Base-by-base conservation (phyloP, 1,140 invertebrate species). In the Varroa destructor region DNA sequence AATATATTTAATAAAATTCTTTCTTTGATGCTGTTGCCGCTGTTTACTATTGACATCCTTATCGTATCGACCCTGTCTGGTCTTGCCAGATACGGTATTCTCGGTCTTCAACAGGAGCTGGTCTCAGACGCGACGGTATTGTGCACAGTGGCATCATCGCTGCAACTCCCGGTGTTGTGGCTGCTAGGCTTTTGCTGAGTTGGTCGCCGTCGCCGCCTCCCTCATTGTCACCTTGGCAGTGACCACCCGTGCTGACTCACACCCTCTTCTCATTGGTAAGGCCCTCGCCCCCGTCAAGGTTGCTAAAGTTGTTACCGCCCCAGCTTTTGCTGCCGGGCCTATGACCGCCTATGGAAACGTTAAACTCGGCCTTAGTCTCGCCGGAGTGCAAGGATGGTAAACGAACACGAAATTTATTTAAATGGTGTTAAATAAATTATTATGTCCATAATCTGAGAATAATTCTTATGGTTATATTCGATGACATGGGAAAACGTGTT, bases 221-320 rank as follows among this genome's bases (percentile, higher is more conserved):
- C 14, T 67, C 37, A 67, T 67, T 8, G 61, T 37, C 61, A 37
- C 12, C 61, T 67, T 37, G 40, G 61, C 61, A 1, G 46, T 67
- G 40, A 67, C 61, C 37, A 67, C 61, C 61, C 61, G 61, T 12
- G 61, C 61, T 67, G 61, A 67, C 37, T 37, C 10, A 12, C 40
- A 67, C 61, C 1, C 14, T 40, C 61, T 37, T 37, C 40, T 67
- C 61, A 67, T 67, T 37, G 61, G 61, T 37, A 67, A 67, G 61
- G 37, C 37, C 37, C 61, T 67, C 61, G 61, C 61, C 46, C 61
- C 61, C 14, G 37, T 67, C 36, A 37, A 37, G 12, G 36, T 67
- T 46, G 61, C 61, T 46, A 67, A 67, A 37, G 37, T 67, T 40
- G 61, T 12, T 3, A 37, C 36, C 61, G 61, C 61, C 61, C 40